phyloP scores from a whole-genome alignment of 2,113 vertebrate species.

The Saguinus imperator region DNA sequence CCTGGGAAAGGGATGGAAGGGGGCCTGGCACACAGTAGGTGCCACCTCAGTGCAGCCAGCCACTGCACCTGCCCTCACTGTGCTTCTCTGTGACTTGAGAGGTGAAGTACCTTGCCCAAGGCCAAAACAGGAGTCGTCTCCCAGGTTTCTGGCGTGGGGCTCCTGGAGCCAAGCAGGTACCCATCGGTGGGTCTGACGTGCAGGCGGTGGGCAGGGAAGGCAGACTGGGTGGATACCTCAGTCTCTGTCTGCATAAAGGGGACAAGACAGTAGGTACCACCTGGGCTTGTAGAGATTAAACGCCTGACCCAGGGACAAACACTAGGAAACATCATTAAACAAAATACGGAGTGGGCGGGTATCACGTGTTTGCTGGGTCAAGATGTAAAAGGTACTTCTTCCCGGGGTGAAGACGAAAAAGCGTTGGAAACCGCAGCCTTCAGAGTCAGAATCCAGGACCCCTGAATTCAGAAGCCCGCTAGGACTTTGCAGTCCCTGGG shows the following conservation, averaged over 20 bases:
- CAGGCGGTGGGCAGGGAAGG: background rate
- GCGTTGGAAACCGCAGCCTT: background rate
- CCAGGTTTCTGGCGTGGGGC: fast-evolving
- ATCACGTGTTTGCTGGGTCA: background rate
- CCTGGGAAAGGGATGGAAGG: background rate
- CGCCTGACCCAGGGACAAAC: background rate
- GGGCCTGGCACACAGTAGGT: background rate
- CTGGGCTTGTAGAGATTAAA: background rate
- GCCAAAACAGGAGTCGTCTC: background rate
- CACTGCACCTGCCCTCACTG: background rate
- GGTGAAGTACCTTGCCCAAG: background rate
- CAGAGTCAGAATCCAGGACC: background rate
- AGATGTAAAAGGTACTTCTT: background rate
- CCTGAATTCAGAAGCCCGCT: background rate
- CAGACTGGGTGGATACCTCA: background rate
- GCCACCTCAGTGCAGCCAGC: background rate
- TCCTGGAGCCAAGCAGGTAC: background rate
- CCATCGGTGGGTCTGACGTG: background rate
- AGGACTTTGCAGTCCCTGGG: background rate
- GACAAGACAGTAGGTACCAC: too few relatives aligned
- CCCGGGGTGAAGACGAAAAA: background rate
- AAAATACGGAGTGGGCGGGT: fast-evolving
- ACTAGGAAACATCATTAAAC: background rate
- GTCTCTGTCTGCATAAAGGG: background rate
- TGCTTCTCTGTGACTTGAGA: background rate